These are phyloP conservation scores for Periophthalmus magnuspinnatus DNA, from an alignment of 2,797 vertebrate genomes.

Conservation along the genomic window DNA sequence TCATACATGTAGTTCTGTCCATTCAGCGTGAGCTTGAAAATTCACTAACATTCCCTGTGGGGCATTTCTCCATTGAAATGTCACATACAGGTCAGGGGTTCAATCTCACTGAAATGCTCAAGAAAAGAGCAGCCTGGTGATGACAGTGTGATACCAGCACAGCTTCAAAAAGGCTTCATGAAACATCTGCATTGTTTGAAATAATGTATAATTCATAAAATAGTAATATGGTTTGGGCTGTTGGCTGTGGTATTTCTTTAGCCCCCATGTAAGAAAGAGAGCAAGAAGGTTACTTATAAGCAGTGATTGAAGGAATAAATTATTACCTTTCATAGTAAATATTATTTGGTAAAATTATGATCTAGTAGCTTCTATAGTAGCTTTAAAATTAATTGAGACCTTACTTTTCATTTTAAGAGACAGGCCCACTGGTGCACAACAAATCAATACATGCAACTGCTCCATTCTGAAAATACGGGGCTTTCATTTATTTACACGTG, in stretches of 20 bases:
- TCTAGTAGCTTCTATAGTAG: neutral
- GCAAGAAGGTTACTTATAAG: neutral
- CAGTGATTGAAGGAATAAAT: neutral
- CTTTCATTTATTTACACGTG: constrained; percentile 42
- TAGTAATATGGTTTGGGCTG: neutral
- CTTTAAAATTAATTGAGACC: neutral
- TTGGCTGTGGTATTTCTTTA: neutral
- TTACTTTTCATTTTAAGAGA: neutral
- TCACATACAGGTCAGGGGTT: constrained; percentile 53
- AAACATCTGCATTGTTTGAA: neutral
- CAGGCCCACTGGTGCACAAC: neutral
- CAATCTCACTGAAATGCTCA: constrained; percentile 25
- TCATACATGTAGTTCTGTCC: constrained; percentile 15
- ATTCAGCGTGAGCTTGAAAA: constrained; percentile 25
- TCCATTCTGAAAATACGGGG: constrained; percentile 13
- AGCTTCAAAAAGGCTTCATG: too few species aligned
- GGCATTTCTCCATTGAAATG: constrained; percentile 51
- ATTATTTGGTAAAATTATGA: neutral
- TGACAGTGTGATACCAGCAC: constrained; percentile 9
- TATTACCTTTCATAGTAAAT: neutral
- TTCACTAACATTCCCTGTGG: constrained; percentile 42
- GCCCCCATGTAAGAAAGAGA: neutral
- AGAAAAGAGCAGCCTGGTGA: constrained; percentile 1
- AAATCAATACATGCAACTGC: neutral
- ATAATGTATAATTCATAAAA: neutral